These are phyloP conservation scores for Metopolophium dirhodum DNA, from an alignment of 1,140 invertebrate genomes.

Conservation along the genomic window DNA sequence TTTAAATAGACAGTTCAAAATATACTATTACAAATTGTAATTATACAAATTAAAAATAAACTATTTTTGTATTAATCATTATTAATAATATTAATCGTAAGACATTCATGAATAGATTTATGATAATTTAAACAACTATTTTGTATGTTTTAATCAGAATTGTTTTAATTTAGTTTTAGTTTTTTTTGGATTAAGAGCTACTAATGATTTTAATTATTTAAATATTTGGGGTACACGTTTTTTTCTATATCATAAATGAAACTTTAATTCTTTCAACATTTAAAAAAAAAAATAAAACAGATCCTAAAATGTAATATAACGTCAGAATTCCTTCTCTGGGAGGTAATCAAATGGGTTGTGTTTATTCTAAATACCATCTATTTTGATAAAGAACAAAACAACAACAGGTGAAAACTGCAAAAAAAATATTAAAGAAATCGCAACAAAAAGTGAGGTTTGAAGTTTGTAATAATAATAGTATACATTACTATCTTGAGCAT, in stretches of 20 bases:
- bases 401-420: not conserved
- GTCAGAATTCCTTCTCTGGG: not conserved
- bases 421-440: not conserved
- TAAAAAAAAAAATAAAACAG: not conserved
- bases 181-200: not conserved
- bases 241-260: not conserved
- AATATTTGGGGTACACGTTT: not conserved
- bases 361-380: not conserved
- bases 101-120: not conserved
- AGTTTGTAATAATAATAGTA: not conserved
- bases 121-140: not conserved
- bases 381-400: not conserved
- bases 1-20: not conserved
- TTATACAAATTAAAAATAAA: not conserved
- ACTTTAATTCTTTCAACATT: not conserved
- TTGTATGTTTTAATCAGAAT: not conserved
- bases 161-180: not conserved
- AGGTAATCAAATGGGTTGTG: too few species aligned
- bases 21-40: not conserved
- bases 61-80: not conserved
- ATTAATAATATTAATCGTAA: not conserved
- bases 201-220: not conserved
- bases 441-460: not conserved
- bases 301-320: not conserved
- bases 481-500: not conserved